Evolutionary conservation across 2,113 vertebrate species (phyloP), one percentile per base, ranked within the genome.

Genomic region (Silurus asotus): DNA sequence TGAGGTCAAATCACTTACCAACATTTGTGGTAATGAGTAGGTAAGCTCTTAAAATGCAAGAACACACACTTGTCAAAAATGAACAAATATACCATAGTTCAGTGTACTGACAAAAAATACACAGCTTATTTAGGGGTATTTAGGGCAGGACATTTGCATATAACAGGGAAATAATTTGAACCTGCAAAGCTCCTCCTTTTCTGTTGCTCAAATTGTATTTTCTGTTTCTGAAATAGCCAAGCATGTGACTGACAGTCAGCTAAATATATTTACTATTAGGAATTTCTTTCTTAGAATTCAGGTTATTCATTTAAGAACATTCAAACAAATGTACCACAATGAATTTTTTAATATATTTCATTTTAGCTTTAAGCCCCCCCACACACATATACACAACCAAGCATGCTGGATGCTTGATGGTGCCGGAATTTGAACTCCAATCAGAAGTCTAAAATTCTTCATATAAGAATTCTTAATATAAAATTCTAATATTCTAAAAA

Each of bases 21-120:
- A 77, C 25, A 87, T 84, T 88, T 91, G 81, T 90, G 84, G 88
- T 81, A 91, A 90, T 91, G 91, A 92, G 90, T 92, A 89, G 85
- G 88, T 90, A 78, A 28, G 77, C 72, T 84, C 8, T 84, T 61
- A 82, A 75, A 81, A 78, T 67, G 28, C 84, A 83, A 81, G 53
- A 74, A 69, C 67, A 87, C 59, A 75, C 55, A 51, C 77, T 69
- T 45, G 62, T 87, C 64, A 86, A 58, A 45, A 14, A 64, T 10
- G 65, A 85, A 84, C 64, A 81, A 55, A 49, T 59, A 25, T 69
- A 28, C 10, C 61, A 72, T 84, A 88, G 65, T 49, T 48, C 74
- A 87, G 64, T 80, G 86, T 87, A 83, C 83, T 48, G 64, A 53
- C 88, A 17, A 37, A 49, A 20, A 87, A 90, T 49, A 80, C 69